Evolutionary conservation across 2,113 vertebrate species (phyloP).

Genomic region (Budorcas taxicolor): DNA sequence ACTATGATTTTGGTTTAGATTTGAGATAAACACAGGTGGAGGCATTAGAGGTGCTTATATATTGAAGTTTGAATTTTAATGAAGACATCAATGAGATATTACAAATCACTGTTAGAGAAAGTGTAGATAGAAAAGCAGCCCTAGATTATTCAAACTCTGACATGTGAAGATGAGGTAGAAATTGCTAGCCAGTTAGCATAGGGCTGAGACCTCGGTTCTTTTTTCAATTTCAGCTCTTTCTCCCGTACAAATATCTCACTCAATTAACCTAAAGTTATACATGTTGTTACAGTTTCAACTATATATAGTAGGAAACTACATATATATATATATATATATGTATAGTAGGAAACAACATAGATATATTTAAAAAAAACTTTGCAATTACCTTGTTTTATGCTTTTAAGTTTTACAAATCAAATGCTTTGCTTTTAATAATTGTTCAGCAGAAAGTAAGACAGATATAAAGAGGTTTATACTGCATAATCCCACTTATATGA

Average conservation of each 20-base stretch:
- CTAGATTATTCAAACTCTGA: background rate
- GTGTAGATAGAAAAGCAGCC: too few relatives aligned
- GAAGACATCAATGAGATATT: background rate
- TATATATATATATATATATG: background rate
- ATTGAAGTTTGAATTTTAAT: background rate
- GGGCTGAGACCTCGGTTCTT: background rate
- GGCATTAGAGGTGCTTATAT: background rate
- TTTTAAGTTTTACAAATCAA: background rate
- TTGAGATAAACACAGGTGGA: background rate
- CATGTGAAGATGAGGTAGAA: background rate
- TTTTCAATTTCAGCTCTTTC: background rate
- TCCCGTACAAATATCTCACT: background rate
- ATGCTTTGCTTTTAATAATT: background rate
- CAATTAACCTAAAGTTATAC: background rate
- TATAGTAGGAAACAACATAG: background rate
- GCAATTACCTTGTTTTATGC: background rate
- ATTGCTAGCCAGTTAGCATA: background rate
- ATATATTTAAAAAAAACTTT: background rate
- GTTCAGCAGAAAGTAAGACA: background rate
- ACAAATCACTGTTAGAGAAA: background rate
- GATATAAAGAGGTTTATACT: background rate
- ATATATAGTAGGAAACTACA: background rate
- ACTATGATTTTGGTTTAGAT: background rate
- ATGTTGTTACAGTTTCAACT: background rate
- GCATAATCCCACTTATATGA: background rate